These are phyloP conservation scores for Ceyx melanurus DNA, from an alignment of 2,113 vertebrate genomes.

Conservation along the genomic window DNA sequence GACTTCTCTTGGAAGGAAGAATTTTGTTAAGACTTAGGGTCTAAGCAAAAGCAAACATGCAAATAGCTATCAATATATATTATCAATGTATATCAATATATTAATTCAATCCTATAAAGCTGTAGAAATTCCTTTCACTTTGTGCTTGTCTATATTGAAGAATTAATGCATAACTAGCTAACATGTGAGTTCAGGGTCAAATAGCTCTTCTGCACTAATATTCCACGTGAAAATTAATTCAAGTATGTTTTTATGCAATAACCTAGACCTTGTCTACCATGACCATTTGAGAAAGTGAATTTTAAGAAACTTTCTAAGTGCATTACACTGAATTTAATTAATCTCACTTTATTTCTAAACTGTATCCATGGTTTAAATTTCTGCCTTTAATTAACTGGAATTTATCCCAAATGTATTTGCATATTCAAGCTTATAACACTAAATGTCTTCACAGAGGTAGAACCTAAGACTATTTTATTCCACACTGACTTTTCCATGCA, in stretches of 20 bases:
- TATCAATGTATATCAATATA: no score
- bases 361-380: background rate
- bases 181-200: slow-evolving; percentile 9
- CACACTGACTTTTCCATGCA: background rate
- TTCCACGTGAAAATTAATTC: slow-evolving; percentile 31
- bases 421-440: background rate
- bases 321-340: slow-evolving; percentile 36
- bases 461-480: background rate
- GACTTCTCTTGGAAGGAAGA: background rate
- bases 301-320: slow-evolving; percentile 6
- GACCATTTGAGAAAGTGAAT: background rate
- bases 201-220: background rate
- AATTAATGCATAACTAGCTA: background rate
- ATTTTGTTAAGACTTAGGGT: background rate
- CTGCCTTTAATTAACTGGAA: slow-evolving; percentile 21
- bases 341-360: slow-evolving; percentile 18
- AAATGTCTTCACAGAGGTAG: background rate
- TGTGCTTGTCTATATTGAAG: background rate
- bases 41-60: background rate
- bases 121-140: background rate
- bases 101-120: background rate
- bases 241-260: background rate
- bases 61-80: no score
- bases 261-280: background rate
- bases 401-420: slow-evolving; percentile 31